Base-by-base conservation (phyloP, 1,140 invertebrate genomes). In the Daktulosphaira vitifoliae region DNA sequence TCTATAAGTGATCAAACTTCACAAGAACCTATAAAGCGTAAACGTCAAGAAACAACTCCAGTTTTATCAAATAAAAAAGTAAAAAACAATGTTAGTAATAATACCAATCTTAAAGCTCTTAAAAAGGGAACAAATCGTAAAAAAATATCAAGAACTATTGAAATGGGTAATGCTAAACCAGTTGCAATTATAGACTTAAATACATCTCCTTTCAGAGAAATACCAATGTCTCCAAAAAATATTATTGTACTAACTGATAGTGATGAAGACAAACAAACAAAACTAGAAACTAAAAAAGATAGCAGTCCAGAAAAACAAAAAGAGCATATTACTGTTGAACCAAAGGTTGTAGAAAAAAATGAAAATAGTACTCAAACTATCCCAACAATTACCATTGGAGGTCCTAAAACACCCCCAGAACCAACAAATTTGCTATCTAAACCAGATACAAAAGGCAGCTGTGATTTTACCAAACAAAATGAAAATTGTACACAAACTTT, bases 101-200 rank as follows among this genome's bases (percentile, higher is more conserved):
- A 49, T 68, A 78, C 71, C 67, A 81, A 73, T 69, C 77, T 71
- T 75, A 70, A 74, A 69, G 33, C 77, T 71, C 70, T 79, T 73
- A 68, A 84, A 79, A 68, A 76, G 73, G 33, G 75, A 78, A 54
- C 72, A 78, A 39, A 77, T 59, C 65, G 42, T 65, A 65, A 39
- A 49, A 68, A 25, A 69, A 54, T 54, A 25, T 46, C 42, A 4
- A 48, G 56, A 9, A 62, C 56, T 16, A 44, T 62, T 15, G 66
- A 65, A 51, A 49, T 67, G 4, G 52, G 53, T 33, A 71, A 71
- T 66, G 65, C 68, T 42, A 87, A 86, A 74, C 88, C 88, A 2
- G 85, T 90, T 15, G 88, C 88, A 3, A 87, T 90, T 37, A 90
- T 90, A 59, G 89, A 92, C 76, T 75, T 92, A 51, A 88, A 90